Percentiles rank a stretch among this genome's conserved stretches.
Conservation (phyloP, 92 coral and sea anemone species). For the Desmophyllum pertusum region DNA sequence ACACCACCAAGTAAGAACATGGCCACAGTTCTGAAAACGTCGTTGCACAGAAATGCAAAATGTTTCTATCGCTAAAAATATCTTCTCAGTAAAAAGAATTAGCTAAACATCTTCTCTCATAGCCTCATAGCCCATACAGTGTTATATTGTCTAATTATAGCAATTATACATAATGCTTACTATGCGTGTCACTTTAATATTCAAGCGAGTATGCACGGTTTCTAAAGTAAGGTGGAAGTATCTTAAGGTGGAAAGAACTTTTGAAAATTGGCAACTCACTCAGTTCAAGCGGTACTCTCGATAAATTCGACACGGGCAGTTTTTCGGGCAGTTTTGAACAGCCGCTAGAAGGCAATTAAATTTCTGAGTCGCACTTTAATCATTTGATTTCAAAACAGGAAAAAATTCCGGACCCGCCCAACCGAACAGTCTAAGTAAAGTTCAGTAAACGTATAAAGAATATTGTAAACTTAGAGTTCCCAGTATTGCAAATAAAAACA, state of each 20-base stretch:
- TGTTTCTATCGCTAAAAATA: neutral
- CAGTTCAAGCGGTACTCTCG: neutral
- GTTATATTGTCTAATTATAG: neutral
- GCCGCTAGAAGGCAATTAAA: neutral
- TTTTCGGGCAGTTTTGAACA: neutral
- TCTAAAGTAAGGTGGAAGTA: neutral
- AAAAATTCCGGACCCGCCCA: slow-evolving; percentile 24
- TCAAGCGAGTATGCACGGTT: neutral
- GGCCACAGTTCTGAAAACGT: neutral
- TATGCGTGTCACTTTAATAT: neutral
- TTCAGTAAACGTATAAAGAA: too few species aligned
- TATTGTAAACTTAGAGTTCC: neutral
- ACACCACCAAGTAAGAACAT: neutral
- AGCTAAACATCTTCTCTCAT: neutral
- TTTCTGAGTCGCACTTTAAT: neutral
- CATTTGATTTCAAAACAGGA: neutral
- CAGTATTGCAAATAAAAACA: neutral
- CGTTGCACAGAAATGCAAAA: neutral
- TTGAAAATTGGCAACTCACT: neutral
- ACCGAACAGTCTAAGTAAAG: too few species aligned
- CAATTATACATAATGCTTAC: neutral
- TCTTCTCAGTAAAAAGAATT: neutral
- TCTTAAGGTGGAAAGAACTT: neutral
- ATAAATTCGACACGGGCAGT: neutral
- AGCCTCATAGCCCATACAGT: neutral